Evolutionary conservation across 2,888 invertebrate species (phyloP).

Genomic region (Dynastes grantii): DNA sequence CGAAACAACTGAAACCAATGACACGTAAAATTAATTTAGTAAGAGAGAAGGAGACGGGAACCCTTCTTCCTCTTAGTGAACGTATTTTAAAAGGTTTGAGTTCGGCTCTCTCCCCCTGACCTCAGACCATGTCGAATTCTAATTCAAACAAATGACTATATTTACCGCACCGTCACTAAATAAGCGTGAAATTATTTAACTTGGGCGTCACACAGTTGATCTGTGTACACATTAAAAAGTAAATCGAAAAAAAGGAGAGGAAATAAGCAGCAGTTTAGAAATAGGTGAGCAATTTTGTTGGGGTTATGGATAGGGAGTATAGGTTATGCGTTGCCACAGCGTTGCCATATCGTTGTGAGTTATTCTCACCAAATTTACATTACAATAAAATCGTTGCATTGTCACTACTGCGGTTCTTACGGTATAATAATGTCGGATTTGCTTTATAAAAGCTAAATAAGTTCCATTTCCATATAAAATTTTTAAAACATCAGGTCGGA

Average conservation of each 20-base stretch:
- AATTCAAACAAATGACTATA: slow-evolving; percentile 55
- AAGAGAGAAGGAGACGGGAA: not conserved
- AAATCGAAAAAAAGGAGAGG: slow-evolving; percentile 12
- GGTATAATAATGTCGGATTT: too few species aligned
- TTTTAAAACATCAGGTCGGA: too few species aligned
- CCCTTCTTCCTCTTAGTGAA: slow-evolving; percentile 1
- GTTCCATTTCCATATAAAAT: too few species aligned
- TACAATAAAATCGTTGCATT: too few species aligned
- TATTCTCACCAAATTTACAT: too few species aligned
- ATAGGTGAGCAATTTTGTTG: too few species aligned
- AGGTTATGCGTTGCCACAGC: too few species aligned
- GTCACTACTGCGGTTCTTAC: too few species aligned
- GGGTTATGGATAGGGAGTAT: too few species aligned
- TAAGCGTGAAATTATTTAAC: slow-evolving; percentile 51
- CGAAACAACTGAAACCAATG: slow-evolving; percentile 59
- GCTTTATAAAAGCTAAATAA: too few species aligned
- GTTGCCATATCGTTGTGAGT: too few species aligned
- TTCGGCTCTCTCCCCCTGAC: slow-evolving; percentile 35
- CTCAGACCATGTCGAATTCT: slow-evolving; percentile 54
- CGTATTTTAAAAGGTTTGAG: slow-evolving; percentile 19
- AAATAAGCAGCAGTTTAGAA: not conserved
- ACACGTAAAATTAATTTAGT: slow-evolving; percentile 62
- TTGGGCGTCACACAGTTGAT: slow-evolving; percentile 28
- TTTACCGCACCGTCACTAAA: slow-evolving; percentile 52
- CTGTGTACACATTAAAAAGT: slow-evolving; percentile 16